Percentiles rank a stretch among this genome's conserved stretches.
Evolutionary conservation across 2,113 vertebrate genomes (phyloP).

Genomic region (Odontophorus gujanensis): DNA sequence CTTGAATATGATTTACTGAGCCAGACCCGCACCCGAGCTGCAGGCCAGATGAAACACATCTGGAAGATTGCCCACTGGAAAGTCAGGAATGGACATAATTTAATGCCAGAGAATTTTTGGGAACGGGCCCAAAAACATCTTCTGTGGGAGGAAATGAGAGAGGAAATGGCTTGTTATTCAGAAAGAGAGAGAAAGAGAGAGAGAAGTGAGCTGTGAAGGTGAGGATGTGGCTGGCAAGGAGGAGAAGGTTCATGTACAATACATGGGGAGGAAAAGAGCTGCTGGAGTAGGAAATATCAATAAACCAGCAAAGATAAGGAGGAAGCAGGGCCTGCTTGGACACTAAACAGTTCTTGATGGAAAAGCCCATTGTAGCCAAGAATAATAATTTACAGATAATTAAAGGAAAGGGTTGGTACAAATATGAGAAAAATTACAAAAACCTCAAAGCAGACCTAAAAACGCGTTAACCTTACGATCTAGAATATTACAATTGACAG

Average conservation of each 20-base stretch:
- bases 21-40: not conserved
- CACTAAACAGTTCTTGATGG: constrained; percentile 67
- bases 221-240: constrained; percentile 32
- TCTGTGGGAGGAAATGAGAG: constrained; percentile 83
- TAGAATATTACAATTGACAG: constrained; percentile 40
- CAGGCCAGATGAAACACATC: constrained; percentile 62
- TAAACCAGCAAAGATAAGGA: constrained; percentile 61
- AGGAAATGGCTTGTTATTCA: constrained; percentile 83
- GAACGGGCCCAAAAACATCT: constrained; percentile 84
- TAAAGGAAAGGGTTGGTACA: constrained; percentile 65
- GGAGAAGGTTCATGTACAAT: not conserved
- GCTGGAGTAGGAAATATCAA: constrained; percentile 55
- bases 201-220: constrained; percentile 69
- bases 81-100: constrained; percentile 74
- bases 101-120: constrained; percentile 79
- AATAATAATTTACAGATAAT: constrained; percentile 75
- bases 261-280: constrained; percentile 14
- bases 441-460: constrained; percentile 40
- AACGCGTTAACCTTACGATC: constrained; percentile 28
- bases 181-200: constrained; percentile 67
- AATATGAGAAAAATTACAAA: constrained; percentile 65
- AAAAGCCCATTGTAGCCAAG: constrained; percentile 65
- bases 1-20: constrained; percentile 20
- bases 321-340: constrained; percentile 60
- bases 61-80: constrained; percentile 78